Conservation (phyloP, 2,113 vertebrate genomes). For the Cromileptes altivelis region DNA sequence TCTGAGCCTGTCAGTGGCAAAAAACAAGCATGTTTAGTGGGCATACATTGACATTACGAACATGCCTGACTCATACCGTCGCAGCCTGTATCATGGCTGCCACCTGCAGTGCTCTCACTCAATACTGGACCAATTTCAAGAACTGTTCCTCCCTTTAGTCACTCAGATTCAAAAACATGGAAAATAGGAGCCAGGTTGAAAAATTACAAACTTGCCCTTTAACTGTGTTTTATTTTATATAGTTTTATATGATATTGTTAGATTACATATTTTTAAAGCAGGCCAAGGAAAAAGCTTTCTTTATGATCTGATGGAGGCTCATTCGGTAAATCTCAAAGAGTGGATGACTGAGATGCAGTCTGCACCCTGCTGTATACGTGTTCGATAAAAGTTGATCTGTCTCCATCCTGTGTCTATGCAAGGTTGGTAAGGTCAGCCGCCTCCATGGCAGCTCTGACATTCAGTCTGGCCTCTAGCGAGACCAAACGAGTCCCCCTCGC, state of each 20-base stretch:
- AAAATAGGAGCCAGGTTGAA: no score
- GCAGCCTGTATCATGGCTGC: no score
- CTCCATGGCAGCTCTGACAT: constrained; percentile 75
- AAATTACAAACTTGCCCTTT: not conserved
- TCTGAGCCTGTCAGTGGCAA: no score
- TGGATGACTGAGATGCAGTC: constrained; percentile 5
- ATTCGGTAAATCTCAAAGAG: not conserved
- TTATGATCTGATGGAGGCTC: not conserved
- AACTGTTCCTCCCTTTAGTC: no score
- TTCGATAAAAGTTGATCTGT: constrained; percentile 58
- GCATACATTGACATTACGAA: no score
- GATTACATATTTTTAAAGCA: not conserved
- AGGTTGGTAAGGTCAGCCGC: constrained; percentile 71
- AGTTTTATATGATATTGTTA: not conserved
- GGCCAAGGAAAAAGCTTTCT: not conserved
- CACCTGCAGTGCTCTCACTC: no score
- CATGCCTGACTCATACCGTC: no score
- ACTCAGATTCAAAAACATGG: no score
- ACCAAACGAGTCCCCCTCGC: constrained; percentile 51
- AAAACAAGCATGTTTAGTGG: no score
- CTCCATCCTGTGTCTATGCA: constrained; percentile 52
- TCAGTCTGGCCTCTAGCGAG: constrained; percentile 65
- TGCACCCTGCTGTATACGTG: constrained; percentile 38
- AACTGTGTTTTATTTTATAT: not conserved
- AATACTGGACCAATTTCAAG: no score